A percentile compares a stretch with the other conserved stretches of the same genome.
Evolutionary conservation across 2,797 vertebrate species (phyloP).

Genomic region (Xenentodon cancila): DNA sequence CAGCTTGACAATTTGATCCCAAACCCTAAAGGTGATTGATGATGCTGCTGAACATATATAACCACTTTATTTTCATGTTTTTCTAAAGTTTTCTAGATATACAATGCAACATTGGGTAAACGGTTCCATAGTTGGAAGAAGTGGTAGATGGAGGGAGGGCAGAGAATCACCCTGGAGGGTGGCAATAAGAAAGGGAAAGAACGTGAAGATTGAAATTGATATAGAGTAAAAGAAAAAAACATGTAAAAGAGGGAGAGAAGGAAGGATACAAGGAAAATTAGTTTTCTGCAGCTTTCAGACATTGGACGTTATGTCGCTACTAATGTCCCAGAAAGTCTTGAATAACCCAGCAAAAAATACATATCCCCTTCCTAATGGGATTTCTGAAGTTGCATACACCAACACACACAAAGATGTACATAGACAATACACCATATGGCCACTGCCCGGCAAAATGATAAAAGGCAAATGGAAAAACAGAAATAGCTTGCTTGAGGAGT

Average conservation of each 20-base stretch:
- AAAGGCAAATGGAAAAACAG: constrained; percentile 61
- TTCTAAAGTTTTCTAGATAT: too few species aligned
- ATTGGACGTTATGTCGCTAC: constrained; percentile 68
- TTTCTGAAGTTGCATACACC: constrained; percentile 54
- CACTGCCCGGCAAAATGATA: constrained; percentile 45
- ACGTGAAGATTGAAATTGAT: constrained; percentile 53
- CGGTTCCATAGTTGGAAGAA: too few species aligned
- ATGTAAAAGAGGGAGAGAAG: constrained; percentile 31
- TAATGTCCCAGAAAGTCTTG: constrained; percentile 73
- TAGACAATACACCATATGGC: constrained; percentile 56
- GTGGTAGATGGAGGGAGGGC: too few species aligned
- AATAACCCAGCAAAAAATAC: constrained; percentile 70
- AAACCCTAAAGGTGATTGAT: too few species aligned
- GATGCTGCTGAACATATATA: too few species aligned
- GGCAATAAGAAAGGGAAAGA: constrained; percentile 13
- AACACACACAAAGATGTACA: constrained; percentile 22
- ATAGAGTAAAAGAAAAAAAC: constrained; percentile 43
- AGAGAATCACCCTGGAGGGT: too few species aligned
- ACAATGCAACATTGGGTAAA: too few species aligned
- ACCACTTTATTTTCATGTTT: too few species aligned
- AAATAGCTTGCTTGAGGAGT: constrained; percentile 55
- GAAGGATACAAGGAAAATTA: constrained; percentile 59
- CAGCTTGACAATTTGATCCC: too few species aligned
- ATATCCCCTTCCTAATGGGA: constrained; percentile 70
- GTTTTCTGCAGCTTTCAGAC: constrained; percentile 66